Percentiles rank a stretch among this genome's conserved stretches.
Evolutionary conservation across 2,113 vertebrate species (phyloP).

Genomic region (Hippocampus guttulatus): DNA sequence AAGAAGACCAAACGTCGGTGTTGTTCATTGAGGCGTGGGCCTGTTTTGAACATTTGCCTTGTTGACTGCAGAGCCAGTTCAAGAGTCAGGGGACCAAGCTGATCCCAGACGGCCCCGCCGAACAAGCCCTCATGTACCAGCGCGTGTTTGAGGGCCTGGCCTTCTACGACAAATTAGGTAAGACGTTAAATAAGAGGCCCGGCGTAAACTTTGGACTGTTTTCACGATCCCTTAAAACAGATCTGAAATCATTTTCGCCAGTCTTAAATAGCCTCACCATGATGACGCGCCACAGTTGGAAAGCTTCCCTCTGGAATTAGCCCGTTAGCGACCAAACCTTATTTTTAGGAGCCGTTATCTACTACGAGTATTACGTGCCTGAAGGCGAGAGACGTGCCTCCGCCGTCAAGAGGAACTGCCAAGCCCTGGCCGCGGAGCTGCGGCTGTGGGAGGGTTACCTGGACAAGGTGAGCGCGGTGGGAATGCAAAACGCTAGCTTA

Average conservation of each 20-base stretch:
- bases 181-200: neutral
- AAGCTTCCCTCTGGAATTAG: neutral
- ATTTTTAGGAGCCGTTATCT: constrained; percentile 44
- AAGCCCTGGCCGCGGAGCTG: constrained; percentile 58
- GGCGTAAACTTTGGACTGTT: neutral
- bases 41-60: neutral
- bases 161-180: constrained; percentile 69
- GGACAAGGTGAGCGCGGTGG: constrained; percentile 51
- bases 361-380: constrained; percentile 56
- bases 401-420: constrained; percentile 56
- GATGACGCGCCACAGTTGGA: neutral
- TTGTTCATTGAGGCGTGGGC: neutral
- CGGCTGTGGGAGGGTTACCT: constrained; percentile 72
- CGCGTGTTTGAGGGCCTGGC: constrained; percentile 64
- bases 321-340: neutral
- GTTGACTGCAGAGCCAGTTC: constrained; percentile 59
- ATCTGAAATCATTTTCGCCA: neutral
- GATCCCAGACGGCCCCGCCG: constrained; percentile 54
- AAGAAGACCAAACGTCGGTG: neutral
- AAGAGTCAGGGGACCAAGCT: constrained; percentile 67
- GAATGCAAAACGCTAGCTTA: neutral
- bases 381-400: constrained; percentile 68
- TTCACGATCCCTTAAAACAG: neutral
- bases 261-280: neutral
- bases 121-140: constrained; percentile 69